These are phyloP conservation scores for Otocyon megalotis DNA, from an alignment of 2,113 vertebrate genomes.

Conservation along the genomic window DNA sequence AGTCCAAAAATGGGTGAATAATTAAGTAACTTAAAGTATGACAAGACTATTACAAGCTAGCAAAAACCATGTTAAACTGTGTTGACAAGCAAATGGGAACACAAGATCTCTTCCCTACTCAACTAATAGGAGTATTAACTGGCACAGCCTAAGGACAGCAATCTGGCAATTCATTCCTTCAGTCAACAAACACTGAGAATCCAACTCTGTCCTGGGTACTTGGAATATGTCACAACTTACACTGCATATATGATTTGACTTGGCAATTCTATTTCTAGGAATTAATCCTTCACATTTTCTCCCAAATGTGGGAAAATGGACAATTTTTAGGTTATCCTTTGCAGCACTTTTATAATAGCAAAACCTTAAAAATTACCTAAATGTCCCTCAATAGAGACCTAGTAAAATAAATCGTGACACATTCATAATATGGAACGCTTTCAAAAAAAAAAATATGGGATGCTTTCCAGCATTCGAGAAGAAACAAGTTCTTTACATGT, in stretches of 20 bases:
- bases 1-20: background rate
- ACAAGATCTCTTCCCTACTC: background rate
- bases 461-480: background rate
- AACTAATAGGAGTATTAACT: background rate
- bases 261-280: background rate
- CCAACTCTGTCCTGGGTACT: background rate
- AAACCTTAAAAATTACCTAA: background rate
- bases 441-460: background rate
- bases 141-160: background rate
- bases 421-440: background rate
- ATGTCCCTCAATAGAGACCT: background rate
- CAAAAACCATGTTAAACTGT: background rate
- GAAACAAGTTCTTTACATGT: background rate
- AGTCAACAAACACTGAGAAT: background rate
- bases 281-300: background rate
- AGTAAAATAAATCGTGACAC: background rate
- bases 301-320: background rate
- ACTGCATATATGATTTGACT: background rate
- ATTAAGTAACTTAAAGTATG: slow-evolving; percentile 9
- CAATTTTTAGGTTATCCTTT: background rate
- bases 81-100: background rate
- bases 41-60: background rate
- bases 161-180: slow-evolving; percentile 13
- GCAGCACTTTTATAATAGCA: background rate
- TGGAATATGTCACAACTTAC: background rate